Evolutionary conservation across 2,888 invertebrate species (phyloP).

Genomic region (Pammene aurita): DNA sequence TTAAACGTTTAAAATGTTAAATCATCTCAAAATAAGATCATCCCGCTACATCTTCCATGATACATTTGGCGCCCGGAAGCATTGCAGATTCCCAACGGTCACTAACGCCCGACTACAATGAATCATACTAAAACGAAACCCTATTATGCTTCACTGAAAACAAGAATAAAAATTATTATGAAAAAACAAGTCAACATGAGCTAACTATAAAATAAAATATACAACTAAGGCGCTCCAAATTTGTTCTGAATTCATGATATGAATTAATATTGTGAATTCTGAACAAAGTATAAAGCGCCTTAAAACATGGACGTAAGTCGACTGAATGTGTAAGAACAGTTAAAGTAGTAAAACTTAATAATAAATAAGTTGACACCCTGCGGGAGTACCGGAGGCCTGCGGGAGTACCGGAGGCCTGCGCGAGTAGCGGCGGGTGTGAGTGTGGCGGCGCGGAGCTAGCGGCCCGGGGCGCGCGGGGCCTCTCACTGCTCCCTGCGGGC

Average conservation of each 20-base stretch:
- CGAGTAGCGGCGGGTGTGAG: constrained; percentile 56
- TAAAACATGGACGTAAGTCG: constrained; percentile 78
- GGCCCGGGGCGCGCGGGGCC: constrained; percentile 57
- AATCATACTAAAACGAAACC: constrained; percentile 66
- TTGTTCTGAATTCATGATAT: no score
- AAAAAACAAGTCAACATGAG: constrained; percentile 75
- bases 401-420: constrained; percentile 43
- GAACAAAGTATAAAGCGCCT: no score
- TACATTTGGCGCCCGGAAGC: constrained; percentile 57
- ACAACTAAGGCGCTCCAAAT: constrained; percentile 59
- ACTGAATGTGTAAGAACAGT: constrained; percentile 76
- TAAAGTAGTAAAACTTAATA: constrained; percentile 65
- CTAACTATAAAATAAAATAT: constrained; percentile 79
- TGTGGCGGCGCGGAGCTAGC: constrained; percentile 77
- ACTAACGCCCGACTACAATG: constrained; percentile 62
- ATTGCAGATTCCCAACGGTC: constrained; percentile 81
- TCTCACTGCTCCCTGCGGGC: constrained; percentile 88
- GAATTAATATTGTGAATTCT: no score
- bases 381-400: constrained; percentile 63
- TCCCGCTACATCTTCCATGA: constrained; percentile 21
- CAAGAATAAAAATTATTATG: constrained; percentile 77
- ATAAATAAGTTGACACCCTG: constrained; percentile 74
- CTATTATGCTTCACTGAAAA: constrained; percentile 76
- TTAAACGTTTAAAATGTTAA: constrained; percentile 20
- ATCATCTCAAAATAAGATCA: constrained; percentile 32